These are phyloP conservation scores for Thalassaphorura encarpata DNA, from an alignment of 1,140 invertebrate genomes.

Conservation along the genomic window DNA sequence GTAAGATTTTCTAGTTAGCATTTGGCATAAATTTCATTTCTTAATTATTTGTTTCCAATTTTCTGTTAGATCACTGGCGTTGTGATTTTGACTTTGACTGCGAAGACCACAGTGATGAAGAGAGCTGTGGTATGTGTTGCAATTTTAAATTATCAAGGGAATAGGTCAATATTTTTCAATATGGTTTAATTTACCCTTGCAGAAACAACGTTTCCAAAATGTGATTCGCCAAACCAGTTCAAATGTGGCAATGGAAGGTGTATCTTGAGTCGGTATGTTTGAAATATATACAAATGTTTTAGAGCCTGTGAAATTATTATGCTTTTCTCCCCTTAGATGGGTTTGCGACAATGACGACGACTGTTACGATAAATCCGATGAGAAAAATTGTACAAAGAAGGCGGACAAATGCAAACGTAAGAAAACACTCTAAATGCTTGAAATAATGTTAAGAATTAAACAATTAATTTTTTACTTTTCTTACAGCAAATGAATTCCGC, in stretches of 20 bases:
- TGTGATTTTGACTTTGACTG: neutral
- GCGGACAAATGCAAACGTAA: neutral
- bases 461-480: neutral
- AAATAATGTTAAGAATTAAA: constrained; percentile 37
- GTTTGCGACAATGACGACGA: constrained; percentile 12
- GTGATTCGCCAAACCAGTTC: constrained; percentile 34
- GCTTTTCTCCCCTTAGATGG: constrained; percentile 5
- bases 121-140: neutral
- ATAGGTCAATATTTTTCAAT: neutral
- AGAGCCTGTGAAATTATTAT: too few species aligned
- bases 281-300: constrained; percentile 35
- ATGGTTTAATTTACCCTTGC: neutral
- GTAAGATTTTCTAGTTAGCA: constrained; percentile 35
- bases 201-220: neutral
- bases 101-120: neutral
- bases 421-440: constrained; percentile 56
- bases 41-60: neutral
- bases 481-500: constrained; percentile 15
- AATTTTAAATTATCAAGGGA: neutral
- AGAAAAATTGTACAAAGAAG: neutral
- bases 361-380: neutral
- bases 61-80: neutral
- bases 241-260: constrained; percentile 52
- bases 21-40: neutral
- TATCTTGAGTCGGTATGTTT: constrained; percentile 39